A percentile compares a stretch with the other conserved stretches of the same genome.
phyloP scores from a whole-genome alignment of 1,140 invertebrate species.

The Lycorma delicatula region DNA sequence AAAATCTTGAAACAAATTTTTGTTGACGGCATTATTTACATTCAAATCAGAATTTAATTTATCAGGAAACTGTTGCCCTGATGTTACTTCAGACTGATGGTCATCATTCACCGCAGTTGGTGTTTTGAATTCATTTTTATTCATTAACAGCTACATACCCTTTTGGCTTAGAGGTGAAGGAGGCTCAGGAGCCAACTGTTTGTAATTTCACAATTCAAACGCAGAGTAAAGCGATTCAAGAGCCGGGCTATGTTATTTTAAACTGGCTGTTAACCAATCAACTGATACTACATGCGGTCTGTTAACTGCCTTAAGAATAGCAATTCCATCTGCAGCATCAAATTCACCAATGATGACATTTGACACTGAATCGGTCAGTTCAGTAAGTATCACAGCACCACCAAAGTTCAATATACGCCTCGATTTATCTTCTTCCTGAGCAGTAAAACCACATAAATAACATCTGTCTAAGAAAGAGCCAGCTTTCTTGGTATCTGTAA shows the following conservation, averaged over 20 bases:
- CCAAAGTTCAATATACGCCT: conserved; percentile 66
- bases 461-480: conserved; percentile 78
- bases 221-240: conserved; percentile 47
- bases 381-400: conserved; percentile 70
- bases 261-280: conserved; percentile 66
- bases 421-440: conserved; percentile 59
- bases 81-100: too few species aligned
- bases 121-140: too few species aligned
- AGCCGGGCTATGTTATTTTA: conserved; percentile 48
- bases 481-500: conserved; percentile 48
- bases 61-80: too few species aligned
- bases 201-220: conserved; percentile 33
- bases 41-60: too few species aligned
- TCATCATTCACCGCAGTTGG: too few species aligned
- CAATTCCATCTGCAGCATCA: conserved; percentile 40
- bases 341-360: conserved; percentile 66
- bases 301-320: conserved; percentile 36
- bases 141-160: too few species aligned
- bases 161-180: conserved; percentile 57
- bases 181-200: conserved; percentile 30
- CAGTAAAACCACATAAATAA: conserved; percentile 55
- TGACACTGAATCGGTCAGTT: conserved; percentile 63
- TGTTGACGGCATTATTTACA: conserved; percentile 4
- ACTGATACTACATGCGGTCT: conserved; percentile 54
- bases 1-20: conserved; percentile 17